Conservation (phyloP, 35 echinoderm and acorn worm genomes). For the Hemicentrotus pulcherrimus region DNA sequence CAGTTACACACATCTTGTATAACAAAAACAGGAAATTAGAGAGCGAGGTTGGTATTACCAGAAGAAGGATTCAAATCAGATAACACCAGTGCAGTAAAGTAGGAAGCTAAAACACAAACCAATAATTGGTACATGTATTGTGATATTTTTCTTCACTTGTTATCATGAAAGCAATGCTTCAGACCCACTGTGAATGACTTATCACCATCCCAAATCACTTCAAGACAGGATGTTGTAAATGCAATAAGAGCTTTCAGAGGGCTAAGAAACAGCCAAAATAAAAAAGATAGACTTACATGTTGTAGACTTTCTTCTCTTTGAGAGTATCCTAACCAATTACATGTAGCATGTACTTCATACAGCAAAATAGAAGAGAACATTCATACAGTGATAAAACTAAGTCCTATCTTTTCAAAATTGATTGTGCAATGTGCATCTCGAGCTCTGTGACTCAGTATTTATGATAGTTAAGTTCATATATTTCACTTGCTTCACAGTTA, state of each 20-base stretch:
- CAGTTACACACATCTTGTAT: neutral
- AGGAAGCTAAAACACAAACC: neutral
- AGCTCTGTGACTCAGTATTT: no score
- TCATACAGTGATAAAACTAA: no score
- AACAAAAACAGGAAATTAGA: neutral
- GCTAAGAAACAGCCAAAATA: no score
- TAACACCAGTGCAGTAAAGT: neutral
- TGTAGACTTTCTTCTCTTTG: no score
- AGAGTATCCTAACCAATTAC: no score
- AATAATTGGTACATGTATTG: neutral
- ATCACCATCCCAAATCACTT: neutral
- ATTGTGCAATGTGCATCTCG: no score
- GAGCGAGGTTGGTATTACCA: neutral
- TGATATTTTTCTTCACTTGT: neutral
- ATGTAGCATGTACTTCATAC: no score
- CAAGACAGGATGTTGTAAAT: no score
- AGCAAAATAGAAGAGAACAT: no score
- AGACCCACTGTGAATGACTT: neutral
- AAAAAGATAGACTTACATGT: no score
- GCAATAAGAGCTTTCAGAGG: no score
- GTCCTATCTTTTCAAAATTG: no score
- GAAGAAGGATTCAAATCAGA: neutral
- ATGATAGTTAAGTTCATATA: neutral
- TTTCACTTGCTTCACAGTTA: neutral
- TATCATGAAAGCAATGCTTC: neutral